Conservation (phyloP, 2,888 invertebrate species). For the Thereva unica region DNA sequence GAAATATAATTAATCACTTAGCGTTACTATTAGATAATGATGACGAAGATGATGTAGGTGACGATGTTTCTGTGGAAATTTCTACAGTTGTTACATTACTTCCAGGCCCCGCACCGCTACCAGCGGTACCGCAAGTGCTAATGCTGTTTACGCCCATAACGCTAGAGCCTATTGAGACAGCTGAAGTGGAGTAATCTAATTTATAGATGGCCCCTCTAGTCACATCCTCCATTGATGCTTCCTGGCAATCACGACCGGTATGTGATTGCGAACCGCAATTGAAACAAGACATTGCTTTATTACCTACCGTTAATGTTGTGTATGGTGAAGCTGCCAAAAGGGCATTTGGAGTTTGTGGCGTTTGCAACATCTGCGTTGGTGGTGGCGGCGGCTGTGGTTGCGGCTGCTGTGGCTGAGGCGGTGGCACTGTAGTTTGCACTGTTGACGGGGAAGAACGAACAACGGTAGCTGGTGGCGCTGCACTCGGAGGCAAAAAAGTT, state of each 20-base stretch:
- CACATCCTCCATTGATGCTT: conserved; percentile 90
- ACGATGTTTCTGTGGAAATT: conserved; percentile 44
- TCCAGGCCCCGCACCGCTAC: conserved; percentile 1
- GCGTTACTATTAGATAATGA: conserved; percentile 45
- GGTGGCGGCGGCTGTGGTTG: conserved; percentile 43
- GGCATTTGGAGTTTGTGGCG: conserved; percentile 45
- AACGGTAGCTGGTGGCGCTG: conserved; percentile 38
- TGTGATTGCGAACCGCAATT: conserved; percentile 90
- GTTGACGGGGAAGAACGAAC: conserved; percentile 48
- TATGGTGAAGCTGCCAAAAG: conserved; percentile 48
- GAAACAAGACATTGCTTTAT: conserved; percentile 70
- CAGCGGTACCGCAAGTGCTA: conserved; percentile 3
- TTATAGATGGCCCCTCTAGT: conserved; percentile 74
- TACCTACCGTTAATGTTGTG: conserved; percentile 48
- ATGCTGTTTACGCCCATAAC: conserved; percentile 3
- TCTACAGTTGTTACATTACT: conserved; percentile 40
- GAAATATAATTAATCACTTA: conserved; percentile 46
- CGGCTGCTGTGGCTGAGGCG: conserved; percentile 41
- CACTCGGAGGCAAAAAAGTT: conserved; percentile 42
- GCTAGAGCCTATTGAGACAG: conserved; percentile 2
- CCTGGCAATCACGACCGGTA: conserved; percentile 83
- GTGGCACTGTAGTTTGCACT: conserved; percentile 49
- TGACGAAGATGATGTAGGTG: conserved; percentile 45
- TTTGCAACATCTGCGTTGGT: not conserved
- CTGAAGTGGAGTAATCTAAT: conserved; percentile 63